Evolutionary conservation across 2,797 vertebrate genomes (phyloP).

Genomic region (Pangasius djambal): DNA sequence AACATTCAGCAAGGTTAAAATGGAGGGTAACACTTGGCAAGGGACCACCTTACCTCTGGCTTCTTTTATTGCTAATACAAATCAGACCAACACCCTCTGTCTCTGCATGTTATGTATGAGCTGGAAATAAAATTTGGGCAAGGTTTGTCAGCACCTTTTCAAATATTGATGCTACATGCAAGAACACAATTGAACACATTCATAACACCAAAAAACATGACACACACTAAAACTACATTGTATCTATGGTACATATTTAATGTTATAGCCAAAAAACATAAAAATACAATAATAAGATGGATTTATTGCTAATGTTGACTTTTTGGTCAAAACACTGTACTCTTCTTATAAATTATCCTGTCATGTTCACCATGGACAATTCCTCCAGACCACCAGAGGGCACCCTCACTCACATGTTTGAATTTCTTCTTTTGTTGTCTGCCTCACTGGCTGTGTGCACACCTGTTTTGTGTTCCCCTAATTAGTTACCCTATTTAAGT

Average conservation of each 20-base stretch:
- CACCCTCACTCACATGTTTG: no score
- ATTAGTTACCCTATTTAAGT: no score
- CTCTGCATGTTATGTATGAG: no score
- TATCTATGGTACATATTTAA: background rate
- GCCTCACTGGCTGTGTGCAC: no score
- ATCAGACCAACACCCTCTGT: background rate
- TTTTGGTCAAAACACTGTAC: background rate
- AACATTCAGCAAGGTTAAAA: slow-evolving; percentile 6
- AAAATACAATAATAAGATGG: background rate
- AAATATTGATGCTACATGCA: background rate
- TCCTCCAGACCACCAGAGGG: no score
- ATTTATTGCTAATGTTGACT: background rate
- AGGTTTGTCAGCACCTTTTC: background rate
- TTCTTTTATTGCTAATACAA: slow-evolving; percentile 1
- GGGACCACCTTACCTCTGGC: background rate
- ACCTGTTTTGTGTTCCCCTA: no score
- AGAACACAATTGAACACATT: background rate
- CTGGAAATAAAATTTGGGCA: background rate
- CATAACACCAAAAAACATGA: background rate
- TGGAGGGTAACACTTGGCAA: background rate
- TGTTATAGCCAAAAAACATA: background rate
- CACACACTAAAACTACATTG: background rate
- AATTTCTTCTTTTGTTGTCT: no score
- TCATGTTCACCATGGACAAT: no score
- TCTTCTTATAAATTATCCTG: background rate